These are phyloP conservation scores for Neodon shergylaensis DNA, from an alignment of 2,113 vertebrate species.

Conservation along the genomic window DNA sequence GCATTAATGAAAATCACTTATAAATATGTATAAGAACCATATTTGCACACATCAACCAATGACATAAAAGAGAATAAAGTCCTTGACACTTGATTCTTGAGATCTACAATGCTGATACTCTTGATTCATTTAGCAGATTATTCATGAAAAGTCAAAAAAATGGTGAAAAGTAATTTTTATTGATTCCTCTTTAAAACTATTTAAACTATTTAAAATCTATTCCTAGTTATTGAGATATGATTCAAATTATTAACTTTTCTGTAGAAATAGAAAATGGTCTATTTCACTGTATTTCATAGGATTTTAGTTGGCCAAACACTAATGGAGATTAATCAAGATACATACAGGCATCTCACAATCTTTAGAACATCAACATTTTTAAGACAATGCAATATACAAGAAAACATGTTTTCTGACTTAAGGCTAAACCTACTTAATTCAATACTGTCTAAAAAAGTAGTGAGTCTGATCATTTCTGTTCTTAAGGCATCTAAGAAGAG, in stretches of 20 bases:
- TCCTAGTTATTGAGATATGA: constrained; percentile 25
- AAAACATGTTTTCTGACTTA: constrained; percentile 52
- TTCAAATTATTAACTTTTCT: constrained; percentile 50
- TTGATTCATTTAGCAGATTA: constrained; percentile 30
- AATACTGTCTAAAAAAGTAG: constrained; percentile 39
- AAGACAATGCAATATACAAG: constrained; percentile 51
- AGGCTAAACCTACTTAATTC: constrained; percentile 32
- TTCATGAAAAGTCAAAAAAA: constrained; percentile 21
- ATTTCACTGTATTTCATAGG: background rate
- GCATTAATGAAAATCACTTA: constrained; percentile 8
- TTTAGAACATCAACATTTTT: constrained; percentile 38
- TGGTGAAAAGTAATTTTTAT: constrained; percentile 27
- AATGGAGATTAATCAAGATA: background rate
- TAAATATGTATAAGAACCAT: background rate
- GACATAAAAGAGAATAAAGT: background rate
- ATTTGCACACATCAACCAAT: background rate
- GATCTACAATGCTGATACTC: background rate
- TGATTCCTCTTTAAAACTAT: constrained; percentile 27
- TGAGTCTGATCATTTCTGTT: constrained; percentile 46
- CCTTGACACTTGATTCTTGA: background rate
- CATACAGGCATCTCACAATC: constrained; percentile 8
- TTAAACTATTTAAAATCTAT: background rate
- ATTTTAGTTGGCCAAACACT: constrained; percentile 45
- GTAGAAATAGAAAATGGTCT: background rate
- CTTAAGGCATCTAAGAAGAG: constrained; percentile 55